phyloP scores from a whole-genome alignment of 1,140 invertebrate species.

The Drosophila kurseongensis region DNA sequence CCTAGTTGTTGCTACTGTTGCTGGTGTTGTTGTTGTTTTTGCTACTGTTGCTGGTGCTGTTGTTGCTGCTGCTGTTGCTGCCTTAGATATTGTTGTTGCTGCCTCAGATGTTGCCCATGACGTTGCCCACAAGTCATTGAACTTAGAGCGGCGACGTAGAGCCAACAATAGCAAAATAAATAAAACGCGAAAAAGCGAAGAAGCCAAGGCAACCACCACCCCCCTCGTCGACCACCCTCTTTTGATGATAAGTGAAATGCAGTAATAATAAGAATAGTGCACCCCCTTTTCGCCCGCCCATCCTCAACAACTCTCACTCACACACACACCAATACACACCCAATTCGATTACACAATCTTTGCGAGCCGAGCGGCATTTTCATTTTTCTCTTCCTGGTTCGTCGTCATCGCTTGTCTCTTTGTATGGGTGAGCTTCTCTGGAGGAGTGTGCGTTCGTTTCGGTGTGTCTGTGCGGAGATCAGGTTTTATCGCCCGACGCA shows the following conservation, averaged over 20 bases:
- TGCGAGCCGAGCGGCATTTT: slow-evolving; percentile 71
- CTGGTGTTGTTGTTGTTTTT: slow-evolving; percentile 21
- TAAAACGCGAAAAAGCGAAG: slow-evolving; percentile 55
- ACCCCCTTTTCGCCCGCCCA: slow-evolving; percentile 5
- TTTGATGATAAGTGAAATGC: slow-evolving; percentile 78
- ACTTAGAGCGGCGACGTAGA: slow-evolving; percentile 57
- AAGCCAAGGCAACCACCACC: slow-evolving; percentile 30
- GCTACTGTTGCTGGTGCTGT: not conserved
- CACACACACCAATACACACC: slow-evolving; percentile 31
- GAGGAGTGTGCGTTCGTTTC: slow-evolving; percentile 24
- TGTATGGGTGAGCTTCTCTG: slow-evolving; percentile 35
- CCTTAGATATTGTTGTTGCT: slow-evolving; percentile 19
- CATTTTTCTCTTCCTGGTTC: slow-evolving; percentile 82
- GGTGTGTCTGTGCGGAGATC: slow-evolving; percentile 51
- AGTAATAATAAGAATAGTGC: slow-evolving; percentile 51
- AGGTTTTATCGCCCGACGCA: slow-evolving; percentile 78
- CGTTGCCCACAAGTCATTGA: slow-evolving; percentile 79
- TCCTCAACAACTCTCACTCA: slow-evolving; percentile 74
- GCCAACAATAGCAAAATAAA: slow-evolving; percentile 63
- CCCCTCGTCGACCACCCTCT: not conserved
- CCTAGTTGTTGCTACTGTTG: not conserved
- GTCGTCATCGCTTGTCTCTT: slow-evolving; percentile 58
- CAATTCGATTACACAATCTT: slow-evolving; percentile 76
- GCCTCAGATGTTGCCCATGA: slow-evolving; percentile 69
- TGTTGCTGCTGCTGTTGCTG: slow-evolving; percentile 16